Conservation (phyloP, 2,888 invertebrate species). For the Pelosia muscerda region DNA sequence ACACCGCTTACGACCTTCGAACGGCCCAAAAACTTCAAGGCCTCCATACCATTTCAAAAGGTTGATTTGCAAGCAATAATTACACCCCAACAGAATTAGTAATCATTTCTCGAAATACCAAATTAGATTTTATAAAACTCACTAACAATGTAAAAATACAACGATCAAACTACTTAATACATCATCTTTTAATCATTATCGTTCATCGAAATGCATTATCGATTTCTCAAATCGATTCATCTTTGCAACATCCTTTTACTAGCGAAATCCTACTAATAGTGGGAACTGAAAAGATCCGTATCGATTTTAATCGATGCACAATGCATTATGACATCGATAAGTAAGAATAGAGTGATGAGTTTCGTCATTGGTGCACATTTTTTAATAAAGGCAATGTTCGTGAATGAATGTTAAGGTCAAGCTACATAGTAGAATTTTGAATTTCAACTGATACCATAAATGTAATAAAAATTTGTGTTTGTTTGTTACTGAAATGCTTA, state of each 20-base stretch:
- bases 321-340: constrained; percentile 31
- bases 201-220: constrained; percentile 29
- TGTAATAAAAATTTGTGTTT: too few species aligned
- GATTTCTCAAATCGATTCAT: constrained; percentile 36
- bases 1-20: neutral
- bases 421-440: neutral
- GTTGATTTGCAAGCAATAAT: neutral
- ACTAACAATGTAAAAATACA: constrained; percentile 10
- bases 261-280: constrained; percentile 17
- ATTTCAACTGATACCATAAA: too few species aligned
- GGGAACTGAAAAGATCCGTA: constrained; percentile 26
- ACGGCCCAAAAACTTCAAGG: neutral
- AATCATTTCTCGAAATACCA: neutral
- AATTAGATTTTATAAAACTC: neutral
- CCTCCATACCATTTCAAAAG: neutral
- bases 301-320: constrained; percentile 30
- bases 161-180: constrained; percentile 11
- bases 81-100: neutral
- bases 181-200: constrained; percentile 23
- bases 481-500: too few species aligned
- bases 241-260: constrained; percentile 32
- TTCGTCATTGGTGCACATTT: constrained; percentile 23
- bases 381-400: constrained; percentile 32
- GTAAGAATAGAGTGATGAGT: constrained; percentile 30
- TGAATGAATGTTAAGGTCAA: constrained; percentile 39